Evolutionary conservation across 2,888 invertebrate genomes (phyloP), one percentile per base, ranked within the genome.

Genomic region (Lathronympha strigana): DNA sequence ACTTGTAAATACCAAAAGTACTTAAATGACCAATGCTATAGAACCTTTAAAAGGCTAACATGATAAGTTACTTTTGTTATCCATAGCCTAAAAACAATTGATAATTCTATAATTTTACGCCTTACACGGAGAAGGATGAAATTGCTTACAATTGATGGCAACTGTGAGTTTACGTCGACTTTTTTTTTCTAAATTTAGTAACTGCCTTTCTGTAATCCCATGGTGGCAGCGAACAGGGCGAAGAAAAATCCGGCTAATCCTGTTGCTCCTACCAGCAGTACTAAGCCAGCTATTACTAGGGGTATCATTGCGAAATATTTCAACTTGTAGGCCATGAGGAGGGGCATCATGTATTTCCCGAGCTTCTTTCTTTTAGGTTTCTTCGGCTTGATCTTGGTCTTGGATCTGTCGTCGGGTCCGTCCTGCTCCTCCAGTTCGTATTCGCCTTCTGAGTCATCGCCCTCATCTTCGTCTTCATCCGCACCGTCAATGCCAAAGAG

Each of bases 231-330:
- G 76, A 97, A 97, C 13, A 97, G 87, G 0, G 97, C 96, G 81
- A 97, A 97, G 92, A 97, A 97, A 88, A 97, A 97, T 70, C 97
- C 97, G 19, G 96, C 97, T 66, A 97, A 82, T 17, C 96, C 96
- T 0, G 97, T 96, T 0, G 96, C 95, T 67, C 96, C 96, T 4
- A 95, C 94, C 54, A 97, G 83, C 8, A 97, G 86, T 1, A 96
- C 88, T 21, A 97, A 83, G 5, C 94, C 94, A 58, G 96, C 95
- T 70, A 97, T 93, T 80, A 97, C 83, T 0, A 96, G 93, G 0
- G 97, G 97, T 40, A 97, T 93, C 61, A 97, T 81, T 1, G 96
- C 94, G 73, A 97, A 94, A 82, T 95, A 96, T 82, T 97, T 97
- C 79, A 97, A 85, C 83, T 97, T 97, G 84, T 97, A 97, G 0